Percentiles rank a stretch among this genome's conserved stretches.
Evolutionary conservation across 2,888 invertebrate species (phyloP).

Genomic region (Pandemis cinnamomeana): DNA sequence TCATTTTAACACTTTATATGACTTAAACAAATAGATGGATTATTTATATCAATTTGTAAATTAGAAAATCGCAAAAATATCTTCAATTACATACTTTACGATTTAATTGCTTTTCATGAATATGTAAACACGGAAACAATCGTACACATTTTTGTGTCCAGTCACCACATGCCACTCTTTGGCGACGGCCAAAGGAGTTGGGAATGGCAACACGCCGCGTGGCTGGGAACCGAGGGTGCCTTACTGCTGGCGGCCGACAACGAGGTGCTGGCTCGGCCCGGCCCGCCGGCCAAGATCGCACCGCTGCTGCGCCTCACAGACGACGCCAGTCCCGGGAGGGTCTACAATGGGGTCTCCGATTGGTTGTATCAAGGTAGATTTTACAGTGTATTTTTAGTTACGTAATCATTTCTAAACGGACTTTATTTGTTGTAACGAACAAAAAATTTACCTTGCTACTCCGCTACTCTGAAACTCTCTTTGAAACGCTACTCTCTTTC

Average conservation of each 20-base stretch:
- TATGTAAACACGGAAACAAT: too few species aligned
- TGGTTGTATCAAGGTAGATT: constrained; percentile 97
- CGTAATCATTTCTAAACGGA: too few species aligned
- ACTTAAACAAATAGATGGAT: too few species aligned
- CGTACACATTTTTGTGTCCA: constrained; percentile 52
- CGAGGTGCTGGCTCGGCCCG: constrained; percentile 92
- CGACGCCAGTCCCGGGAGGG: constrained; percentile 90
- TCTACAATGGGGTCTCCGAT: constrained; percentile 97
- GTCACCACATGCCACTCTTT: constrained; percentile 94
- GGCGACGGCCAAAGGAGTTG: constrained; percentile 88
- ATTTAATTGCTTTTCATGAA: too few species aligned
- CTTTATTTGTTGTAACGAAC: too few species aligned
- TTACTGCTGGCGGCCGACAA: constrained; percentile 93
- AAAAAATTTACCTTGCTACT: too few species aligned
- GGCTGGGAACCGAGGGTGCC: constrained; percentile 91
- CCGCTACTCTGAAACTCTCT: too few species aligned
- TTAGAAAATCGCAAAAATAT: too few species aligned
- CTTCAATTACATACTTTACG: too few species aligned
- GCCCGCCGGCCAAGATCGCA: constrained; percentile 87
- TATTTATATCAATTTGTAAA: too few species aligned
- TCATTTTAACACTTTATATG: too few species aligned
- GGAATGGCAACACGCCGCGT: constrained; percentile 92
- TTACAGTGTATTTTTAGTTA: background rate
- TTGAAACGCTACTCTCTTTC: too few species aligned
- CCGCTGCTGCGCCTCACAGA: constrained; percentile 88